phyloP scores from a whole-genome alignment of 2,888 invertebrate species.

The Chrysomela aeneicollis region DNA sequence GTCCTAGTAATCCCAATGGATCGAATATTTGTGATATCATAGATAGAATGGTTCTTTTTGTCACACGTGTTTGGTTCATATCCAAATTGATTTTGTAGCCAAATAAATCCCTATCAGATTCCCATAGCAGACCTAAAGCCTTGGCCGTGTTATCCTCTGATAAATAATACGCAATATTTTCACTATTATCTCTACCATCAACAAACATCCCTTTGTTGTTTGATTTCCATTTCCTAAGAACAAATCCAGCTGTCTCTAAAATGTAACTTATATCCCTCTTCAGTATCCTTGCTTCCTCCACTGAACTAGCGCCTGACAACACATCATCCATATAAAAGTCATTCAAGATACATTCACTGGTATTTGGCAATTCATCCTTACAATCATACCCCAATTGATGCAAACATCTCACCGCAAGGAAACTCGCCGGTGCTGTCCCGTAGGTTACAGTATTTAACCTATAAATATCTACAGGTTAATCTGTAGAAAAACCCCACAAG shows the following conservation, averaged over 20 bases:
- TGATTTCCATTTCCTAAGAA: conserved; percentile 9
- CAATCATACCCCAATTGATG: conserved; percentile 1
- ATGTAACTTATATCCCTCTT: background rate
- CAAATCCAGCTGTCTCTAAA: background rate
- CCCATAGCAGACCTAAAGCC: no score
- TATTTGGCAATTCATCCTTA: background rate
- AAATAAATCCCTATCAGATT: no score
- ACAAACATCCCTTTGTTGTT: no score
- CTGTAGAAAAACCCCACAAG: background rate
- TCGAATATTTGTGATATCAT: conserved; percentile 17
- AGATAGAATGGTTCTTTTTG: conserved; percentile 11
- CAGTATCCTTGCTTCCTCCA: background rate
- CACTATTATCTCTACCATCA: no score
- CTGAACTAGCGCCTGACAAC: conserved; percentile 14
- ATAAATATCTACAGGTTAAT: conserved; percentile 4
- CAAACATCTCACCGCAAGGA: conserved; percentile 19
- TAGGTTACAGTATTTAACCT: conserved; percentile 28
- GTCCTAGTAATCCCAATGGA: conserved; percentile 14
- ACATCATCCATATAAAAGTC: conserved; percentile 33
- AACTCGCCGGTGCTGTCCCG: conserved; percentile 28
- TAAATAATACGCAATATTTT: no score
- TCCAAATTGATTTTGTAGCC: no score
- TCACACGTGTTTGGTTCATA: no score
- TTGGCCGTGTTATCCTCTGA: no score
- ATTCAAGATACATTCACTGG: background rate